These are phyloP conservation scores for Coleophora flavipennella DNA, from an alignment of 2,888 invertebrate species.

Conservation along the genomic window DNA sequence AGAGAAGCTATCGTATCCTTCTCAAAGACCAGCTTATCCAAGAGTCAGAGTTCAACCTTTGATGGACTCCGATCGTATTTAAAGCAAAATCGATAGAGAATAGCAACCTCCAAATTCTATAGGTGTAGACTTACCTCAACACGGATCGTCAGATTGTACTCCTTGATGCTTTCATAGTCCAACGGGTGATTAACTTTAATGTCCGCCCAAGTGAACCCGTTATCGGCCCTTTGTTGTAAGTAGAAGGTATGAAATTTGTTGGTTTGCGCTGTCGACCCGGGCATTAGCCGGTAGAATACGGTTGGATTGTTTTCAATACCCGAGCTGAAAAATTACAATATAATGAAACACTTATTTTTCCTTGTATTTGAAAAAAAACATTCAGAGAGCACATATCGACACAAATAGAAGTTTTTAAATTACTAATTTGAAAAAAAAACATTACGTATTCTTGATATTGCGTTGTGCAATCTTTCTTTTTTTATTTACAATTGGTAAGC, in stretches of 20 bases:
- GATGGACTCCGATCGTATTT: too few relatives aligned
- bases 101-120: too few relatives aligned
- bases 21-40: too few relatives aligned
- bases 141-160: slow-evolving; percentile 95
- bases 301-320: slow-evolving; percentile 97
- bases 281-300: slow-evolving; percentile 96
- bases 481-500: too few relatives aligned
- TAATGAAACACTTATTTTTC: slow-evolving; percentile 24
- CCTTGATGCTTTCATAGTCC: slow-evolving; percentile 95
- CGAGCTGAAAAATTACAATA: slow-evolving; percentile 78
- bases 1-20: too few relatives aligned
- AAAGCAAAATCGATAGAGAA: too few relatives aligned
- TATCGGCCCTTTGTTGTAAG: slow-evolving; percentile 93
- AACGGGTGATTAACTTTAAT: slow-evolving; percentile 96
- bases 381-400: slow-evolving; percentile 33
- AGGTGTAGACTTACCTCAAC: slow-evolving; percentile 85
- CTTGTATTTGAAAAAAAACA: slow-evolving; percentile 12
- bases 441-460: too few relatives aligned
- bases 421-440: too few relatives aligned
- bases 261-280: slow-evolving; percentile 95
- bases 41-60: too few relatives aligned
- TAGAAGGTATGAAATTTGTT: slow-evolving; percentile 97
- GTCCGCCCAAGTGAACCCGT: slow-evolving; percentile 95
- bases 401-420: slow-evolving; percentile 9
- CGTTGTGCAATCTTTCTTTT: too few relatives aligned